Evolutionary conservation across 2,797 vertebrate species (phyloP).

Genomic region (Knipowitschia caucasica): DNA sequence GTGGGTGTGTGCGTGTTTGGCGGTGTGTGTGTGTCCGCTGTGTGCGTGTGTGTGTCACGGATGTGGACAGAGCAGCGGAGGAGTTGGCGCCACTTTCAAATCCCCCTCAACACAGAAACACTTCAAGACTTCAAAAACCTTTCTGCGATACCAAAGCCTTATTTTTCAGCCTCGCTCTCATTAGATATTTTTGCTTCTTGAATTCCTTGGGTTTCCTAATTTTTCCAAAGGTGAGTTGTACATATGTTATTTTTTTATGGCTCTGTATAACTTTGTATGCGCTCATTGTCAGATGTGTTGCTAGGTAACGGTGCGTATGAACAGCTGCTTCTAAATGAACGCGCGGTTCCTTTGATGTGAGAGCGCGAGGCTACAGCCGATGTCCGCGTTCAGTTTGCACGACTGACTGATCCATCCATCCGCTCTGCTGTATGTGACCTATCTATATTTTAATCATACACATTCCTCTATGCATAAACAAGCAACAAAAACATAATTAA

Average conservation of each 20-base stretch:
- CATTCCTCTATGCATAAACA: background rate
- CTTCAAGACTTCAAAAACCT: conserved; percentile 56
- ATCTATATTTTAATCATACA: background rate
- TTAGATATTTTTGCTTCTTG: conserved; percentile 21
- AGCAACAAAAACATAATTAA: conserved; percentile 17
- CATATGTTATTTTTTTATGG: background rate
- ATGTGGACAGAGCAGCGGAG: conserved; percentile 45
- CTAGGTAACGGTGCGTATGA: background rate
- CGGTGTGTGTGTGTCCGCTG: conserved; percentile 64
- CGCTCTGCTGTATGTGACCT: background rate
- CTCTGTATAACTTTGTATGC: background rate
- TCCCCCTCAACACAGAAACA: conserved; percentile 66
- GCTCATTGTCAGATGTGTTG: background rate
- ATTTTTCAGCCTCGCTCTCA: conserved; percentile 23
- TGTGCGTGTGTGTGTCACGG: conserved; percentile 65
- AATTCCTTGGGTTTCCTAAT: conserved; percentile 10
- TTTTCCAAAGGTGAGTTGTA: conserved; percentile 52
- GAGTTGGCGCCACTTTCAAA: conserved; percentile 81
- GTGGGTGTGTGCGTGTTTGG: conserved; percentile 31
- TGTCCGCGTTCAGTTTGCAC: background rate
- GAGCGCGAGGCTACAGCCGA: background rate
- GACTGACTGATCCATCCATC: background rate
- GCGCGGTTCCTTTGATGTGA: conserved; percentile 8
- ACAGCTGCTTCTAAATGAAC: conserved; percentile 4
- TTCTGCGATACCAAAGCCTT: conserved; percentile 33